These are phyloP conservation scores for Hexactinellida sp. DNA, from an alignment of 37 sponge, comb jelly and placozoan genomes.

Conservation along the genomic window DNA sequence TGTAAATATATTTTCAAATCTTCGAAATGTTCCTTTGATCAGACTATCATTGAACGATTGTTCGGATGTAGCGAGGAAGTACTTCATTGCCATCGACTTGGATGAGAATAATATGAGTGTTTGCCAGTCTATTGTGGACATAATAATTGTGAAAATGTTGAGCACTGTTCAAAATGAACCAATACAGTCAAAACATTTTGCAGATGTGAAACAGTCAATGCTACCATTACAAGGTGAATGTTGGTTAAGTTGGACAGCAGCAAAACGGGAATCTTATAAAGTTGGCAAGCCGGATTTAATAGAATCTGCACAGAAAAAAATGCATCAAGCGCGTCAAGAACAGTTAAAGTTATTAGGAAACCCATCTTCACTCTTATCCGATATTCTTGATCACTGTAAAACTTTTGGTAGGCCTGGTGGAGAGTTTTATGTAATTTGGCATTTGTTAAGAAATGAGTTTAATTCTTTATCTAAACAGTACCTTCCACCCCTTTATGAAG, in stretches of 20 bases:
- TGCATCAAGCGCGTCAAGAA: neutral
- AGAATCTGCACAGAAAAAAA: neutral
- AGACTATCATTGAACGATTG: neutral
- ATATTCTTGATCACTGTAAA: neutral
- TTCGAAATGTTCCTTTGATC: neutral
- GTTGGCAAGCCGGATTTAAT: neutral
- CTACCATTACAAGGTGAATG: conserved; percentile 23
- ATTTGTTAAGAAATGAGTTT: neutral
- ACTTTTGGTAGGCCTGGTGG: neutral
- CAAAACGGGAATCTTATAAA: neutral
- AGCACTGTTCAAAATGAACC: neutral
- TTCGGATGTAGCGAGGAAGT: neutral
- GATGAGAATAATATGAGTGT: conserved; percentile 1
- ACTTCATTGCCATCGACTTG: conserved; percentile 14
- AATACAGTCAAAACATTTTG: neutral
- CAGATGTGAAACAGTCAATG: neutral
- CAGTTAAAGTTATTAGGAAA: neutral
- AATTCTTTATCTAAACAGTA: neutral
- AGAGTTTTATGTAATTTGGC: neutral
- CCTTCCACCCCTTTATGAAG: neutral
- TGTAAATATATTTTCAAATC: neutral
- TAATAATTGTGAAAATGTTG: neutral
- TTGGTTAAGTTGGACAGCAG: conserved; percentile 10
- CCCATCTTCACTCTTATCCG: neutral
- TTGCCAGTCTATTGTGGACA: neutral